A percentile compares a stretch with the other conserved stretches of the same genome.
These are phyloP conservation scores for Threskiornis aethiopicus DNA, from an alignment of 2,797 vertebrate genomes.

Conservation along the genomic window DNA sequence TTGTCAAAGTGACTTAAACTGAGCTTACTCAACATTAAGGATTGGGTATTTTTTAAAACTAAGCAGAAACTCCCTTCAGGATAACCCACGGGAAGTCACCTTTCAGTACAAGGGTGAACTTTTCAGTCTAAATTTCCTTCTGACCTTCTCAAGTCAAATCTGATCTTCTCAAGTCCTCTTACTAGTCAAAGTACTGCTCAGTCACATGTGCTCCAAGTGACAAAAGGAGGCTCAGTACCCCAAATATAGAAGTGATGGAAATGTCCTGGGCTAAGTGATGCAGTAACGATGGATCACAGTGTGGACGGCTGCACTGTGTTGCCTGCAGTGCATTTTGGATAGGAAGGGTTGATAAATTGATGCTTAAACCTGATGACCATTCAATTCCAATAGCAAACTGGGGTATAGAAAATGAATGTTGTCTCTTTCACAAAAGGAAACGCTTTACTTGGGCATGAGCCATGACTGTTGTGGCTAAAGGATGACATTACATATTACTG, in stretches of 20 bases:
- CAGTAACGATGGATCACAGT: neutral
- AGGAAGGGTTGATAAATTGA: neutral
- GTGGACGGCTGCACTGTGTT: neutral
- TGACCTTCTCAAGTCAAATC: neutral
- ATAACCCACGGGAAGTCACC: neutral
- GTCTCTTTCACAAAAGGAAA: slow-evolving; percentile 7
- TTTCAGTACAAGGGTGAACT: neutral
- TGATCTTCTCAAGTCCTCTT: neutral
- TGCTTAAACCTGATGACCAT: slow-evolving; percentile 2
- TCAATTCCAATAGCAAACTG: neutral
- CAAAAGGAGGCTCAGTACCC: neutral
- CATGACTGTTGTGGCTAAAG: slow-evolving; percentile 42
- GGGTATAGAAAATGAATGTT: neutral
- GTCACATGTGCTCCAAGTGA: neutral
- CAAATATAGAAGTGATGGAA: neutral
- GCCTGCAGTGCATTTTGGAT: neutral
- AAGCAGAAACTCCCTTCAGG: neutral
- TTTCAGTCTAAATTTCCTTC: neutral
- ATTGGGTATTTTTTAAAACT: neutral
- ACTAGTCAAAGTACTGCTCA: neutral
- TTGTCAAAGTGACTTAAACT: neutral
- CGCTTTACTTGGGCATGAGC: slow-evolving; percentile 3
- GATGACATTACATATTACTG: slow-evolving; percentile 37
- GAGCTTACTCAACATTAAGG: neutral
- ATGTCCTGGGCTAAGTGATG: neutral